phyloP scores from a whole-genome alignment of 2,797 vertebrate species.

The Semaprochilodus insignis region DNA sequence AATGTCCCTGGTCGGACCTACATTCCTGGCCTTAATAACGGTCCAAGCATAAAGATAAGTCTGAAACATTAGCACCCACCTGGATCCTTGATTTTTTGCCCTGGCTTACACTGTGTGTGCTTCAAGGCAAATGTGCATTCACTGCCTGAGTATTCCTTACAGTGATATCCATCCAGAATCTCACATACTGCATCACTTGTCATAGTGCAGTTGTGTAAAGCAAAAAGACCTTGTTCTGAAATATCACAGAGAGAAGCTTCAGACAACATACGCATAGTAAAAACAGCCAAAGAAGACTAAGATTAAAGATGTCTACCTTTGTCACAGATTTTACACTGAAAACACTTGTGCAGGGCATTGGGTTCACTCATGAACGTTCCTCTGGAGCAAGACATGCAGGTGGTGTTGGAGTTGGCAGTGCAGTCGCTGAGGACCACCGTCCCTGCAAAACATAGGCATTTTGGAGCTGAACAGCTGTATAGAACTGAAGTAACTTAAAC shows the following conservation, averaged over 20 bases:
- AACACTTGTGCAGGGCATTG: conserved; percentile 29
- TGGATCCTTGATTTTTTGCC: conserved; percentile 52
- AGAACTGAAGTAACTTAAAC: too few relatives aligned
- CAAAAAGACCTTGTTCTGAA: conserved; percentile 57
- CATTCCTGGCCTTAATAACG: too few relatives aligned
- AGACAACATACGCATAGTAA: neutral
- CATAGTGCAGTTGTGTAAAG: conserved; percentile 20
- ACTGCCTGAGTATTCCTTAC: accelerated
- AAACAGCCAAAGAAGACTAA: neutral
- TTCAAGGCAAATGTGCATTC: conserved; percentile 48
- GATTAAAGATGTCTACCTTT: conserved; percentile 46
- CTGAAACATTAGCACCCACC: conserved; percentile 54
- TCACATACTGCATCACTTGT: conserved; percentile 54
- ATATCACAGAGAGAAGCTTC: neutral
- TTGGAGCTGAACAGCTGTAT: neutral
- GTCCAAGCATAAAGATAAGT: neutral
- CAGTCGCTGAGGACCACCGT: conserved; percentile 52
- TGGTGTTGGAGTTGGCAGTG: neutral
- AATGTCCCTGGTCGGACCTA: too few relatives aligned
- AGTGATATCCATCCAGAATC: conserved; percentile 56
- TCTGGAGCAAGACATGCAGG: conserved; percentile 31
- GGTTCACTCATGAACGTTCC: conserved; percentile 58
- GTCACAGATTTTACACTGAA: conserved; percentile 56
- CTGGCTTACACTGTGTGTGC: conserved; percentile 45
- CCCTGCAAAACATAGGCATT: conserved; percentile 47